phyloP scores from a whole-genome alignment of 2,888 invertebrate genomes.

The Antitype chi region DNA sequence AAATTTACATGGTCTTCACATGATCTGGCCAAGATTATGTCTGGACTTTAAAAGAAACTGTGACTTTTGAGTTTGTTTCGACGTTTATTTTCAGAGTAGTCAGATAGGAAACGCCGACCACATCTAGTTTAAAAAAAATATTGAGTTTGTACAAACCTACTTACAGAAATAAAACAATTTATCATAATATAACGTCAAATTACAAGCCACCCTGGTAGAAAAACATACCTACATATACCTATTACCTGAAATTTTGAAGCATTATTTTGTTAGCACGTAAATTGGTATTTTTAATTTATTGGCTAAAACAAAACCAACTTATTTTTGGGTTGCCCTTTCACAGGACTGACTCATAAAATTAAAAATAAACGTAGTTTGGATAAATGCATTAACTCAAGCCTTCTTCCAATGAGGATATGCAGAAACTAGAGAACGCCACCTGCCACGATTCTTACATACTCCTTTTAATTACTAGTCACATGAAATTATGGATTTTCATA shows the following conservation, averaged over 20 bases:
- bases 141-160: too few species aligned
- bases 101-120: too few species aligned
- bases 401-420: background rate
- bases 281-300: conserved; percentile 9
- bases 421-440: background rate
- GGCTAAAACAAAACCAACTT: background rate
- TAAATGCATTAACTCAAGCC: background rate
- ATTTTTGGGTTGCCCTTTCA: background rate
- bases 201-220: background rate
- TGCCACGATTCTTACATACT: background rate
- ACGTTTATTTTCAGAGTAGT: too few species aligned
- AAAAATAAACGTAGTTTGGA: background rate
- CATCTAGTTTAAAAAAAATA: too few species aligned
- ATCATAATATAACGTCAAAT: too few species aligned
- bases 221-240: background rate
- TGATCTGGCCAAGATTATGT: too few species aligned
- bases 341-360: background rate
- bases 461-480: background rate
- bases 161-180: too few species aligned
- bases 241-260: background rate
- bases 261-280: background rate
- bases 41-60: too few species aligned
- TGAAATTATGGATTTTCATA: background rate
- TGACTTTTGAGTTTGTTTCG: too few species aligned
- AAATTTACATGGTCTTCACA: too few species aligned